Evolutionary conservation across 2,888 invertebrate species (phyloP).

Genomic region (Agonopterix subpropinquella): DNA sequence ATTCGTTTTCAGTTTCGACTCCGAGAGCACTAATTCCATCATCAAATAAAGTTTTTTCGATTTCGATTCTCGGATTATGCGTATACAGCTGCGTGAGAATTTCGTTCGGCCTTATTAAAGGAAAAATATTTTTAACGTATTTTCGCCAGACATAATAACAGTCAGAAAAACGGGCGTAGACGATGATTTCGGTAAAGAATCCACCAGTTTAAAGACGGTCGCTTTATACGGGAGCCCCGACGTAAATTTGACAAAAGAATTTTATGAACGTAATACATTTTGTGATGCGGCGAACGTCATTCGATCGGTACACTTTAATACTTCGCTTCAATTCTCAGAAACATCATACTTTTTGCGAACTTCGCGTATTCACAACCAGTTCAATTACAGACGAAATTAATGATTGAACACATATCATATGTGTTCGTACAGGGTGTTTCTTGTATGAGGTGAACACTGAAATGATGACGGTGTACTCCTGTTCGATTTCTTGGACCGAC

Average conservation of each 20-base stretch:
- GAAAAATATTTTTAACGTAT: constrained; percentile 11
- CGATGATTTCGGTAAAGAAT: constrained; percentile 68
- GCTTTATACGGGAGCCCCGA: constrained; percentile 56
- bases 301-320: constrained; percentile 57
- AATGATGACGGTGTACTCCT: too few species aligned
- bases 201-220: constrained; percentile 29
- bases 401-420: constrained; percentile 66
- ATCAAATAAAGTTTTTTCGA: constrained; percentile 4
- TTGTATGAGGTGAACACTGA: too few species aligned
- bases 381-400: constrained; percentile 72
- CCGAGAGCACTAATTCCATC: neutral
- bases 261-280: constrained; percentile 70
- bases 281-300: constrained; percentile 43
- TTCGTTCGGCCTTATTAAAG: neutral
- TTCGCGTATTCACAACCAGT: constrained; percentile 47
- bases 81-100: constrained; percentile 5
- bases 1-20: too few species aligned
- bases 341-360: constrained; percentile 52
- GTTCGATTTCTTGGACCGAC: too few species aligned
- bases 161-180: constrained; percentile 48
- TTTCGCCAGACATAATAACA: constrained; percentile 50
- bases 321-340: constrained; percentile 52
- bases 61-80: neutral
- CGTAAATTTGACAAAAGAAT: constrained; percentile 74
- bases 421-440: constrained; percentile 23